A percentile compares a stretch with the other conserved stretches of the same genome.
phyloP scores from a whole-genome alignment of 1,140 invertebrate genomes.

The Delia radicum region DNA sequence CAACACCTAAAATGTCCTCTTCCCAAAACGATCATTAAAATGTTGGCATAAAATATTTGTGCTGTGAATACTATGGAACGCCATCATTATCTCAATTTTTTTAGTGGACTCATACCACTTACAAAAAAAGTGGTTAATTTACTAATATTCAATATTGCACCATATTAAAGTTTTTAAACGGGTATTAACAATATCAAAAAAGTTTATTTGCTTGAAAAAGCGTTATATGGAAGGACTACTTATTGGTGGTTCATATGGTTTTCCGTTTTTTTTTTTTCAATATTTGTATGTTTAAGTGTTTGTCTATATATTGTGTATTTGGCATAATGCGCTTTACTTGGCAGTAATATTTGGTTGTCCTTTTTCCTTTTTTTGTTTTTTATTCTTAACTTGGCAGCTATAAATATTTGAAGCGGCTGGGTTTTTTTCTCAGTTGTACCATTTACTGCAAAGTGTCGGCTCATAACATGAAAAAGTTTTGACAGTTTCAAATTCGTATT shows the following conservation, averaged over 20 bases:
- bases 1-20: too few relatives aligned
- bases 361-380: not conserved
- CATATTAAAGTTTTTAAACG: too few relatives aligned
- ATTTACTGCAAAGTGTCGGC: constrained; percentile 21
- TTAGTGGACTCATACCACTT: too few relatives aligned
- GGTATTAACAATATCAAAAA: too few relatives aligned
- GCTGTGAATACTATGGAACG: too few relatives aligned
- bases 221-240: not conserved
- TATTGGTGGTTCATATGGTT: not conserved
- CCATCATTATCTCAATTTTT: too few relatives aligned
- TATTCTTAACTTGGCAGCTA: constrained; percentile 6
- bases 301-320: not conserved
- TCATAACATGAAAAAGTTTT: constrained; percentile 8
- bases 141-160: too few relatives aligned
- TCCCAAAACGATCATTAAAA: too few relatives aligned
- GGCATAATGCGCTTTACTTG: constrained; percentile 11
- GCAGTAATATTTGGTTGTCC: not conserved
- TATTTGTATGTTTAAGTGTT: not conserved
- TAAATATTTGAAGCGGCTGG: not conserved
- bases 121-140: too few relatives aligned
- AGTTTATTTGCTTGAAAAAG: not conserved
- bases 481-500: constrained; percentile 20
- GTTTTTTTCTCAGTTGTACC: not conserved
- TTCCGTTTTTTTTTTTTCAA: not conserved
- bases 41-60: too few relatives aligned